Evolutionary conservation across 2,797 vertebrate species (phyloP), one percentile per base, ranked within the genome.

Genomic region (Novumbra hubbsi): DNA sequence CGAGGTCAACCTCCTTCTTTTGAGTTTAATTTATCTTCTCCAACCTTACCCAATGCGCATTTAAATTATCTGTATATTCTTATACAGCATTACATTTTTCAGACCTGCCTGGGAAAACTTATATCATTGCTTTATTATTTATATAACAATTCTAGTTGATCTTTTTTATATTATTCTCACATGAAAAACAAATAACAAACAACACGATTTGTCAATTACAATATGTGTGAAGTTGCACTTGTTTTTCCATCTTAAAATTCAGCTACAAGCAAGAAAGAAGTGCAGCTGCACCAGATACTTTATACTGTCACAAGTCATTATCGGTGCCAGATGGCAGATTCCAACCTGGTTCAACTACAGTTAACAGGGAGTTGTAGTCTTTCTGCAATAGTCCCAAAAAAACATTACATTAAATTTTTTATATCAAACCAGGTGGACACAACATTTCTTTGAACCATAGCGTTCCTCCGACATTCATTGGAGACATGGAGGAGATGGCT

Each of bases 341-440:
- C 6, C 8, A 57, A 24, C n/a, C 50, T n/a, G 21, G n/a, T 57
- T 57, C 55, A 60, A 60, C 3, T 11, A 27, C n/a, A 24, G 21
- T 14, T 12, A 60, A 24, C 21, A 12, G 55, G 0, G 55, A 21
- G 55, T 24, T 27, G 9, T 60, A 24, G 21, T 60, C 21, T 24
- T 60, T 24, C 21, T 12, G 11, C 55, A 57, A 60, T 60, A 27
- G 55, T 60, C 21, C 52, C 7, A 21, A 57, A 12, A 14, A 45
- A 73, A 88, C 85, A 87, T 77, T 24, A 24, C 21, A 55, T 82
- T 66, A 84, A 89, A 83, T 89, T 85, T 80, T 66, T 24, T 85
- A 90, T 80, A 88, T 84, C 84, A 87, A 87, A 85, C 85, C 80
- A 86, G 79, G 72, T 81, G 76, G 88, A 83, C 80, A 85, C 80